Base-by-base conservation (phyloP, 2,888 invertebrate genomes). In the Trissonchulus sp. region DNA sequence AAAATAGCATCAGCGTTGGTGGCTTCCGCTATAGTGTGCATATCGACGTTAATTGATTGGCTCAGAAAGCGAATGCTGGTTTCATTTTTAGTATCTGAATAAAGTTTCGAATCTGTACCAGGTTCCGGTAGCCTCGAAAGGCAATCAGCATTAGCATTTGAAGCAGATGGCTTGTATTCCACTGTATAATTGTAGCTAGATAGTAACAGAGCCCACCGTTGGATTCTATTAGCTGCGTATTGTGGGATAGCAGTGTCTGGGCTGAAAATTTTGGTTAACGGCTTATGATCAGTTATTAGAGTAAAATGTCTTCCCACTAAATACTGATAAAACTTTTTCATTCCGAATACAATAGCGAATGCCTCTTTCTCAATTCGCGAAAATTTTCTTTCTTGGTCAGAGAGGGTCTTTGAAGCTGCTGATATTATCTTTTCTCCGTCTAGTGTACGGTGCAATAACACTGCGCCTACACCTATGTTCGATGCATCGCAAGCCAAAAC, bases 311-410 rank as follows among this genome's bases (percentile, higher is more conserved):
- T 60, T 60, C 60, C 60, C 60, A 18, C 18, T 18, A 60, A 18
- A 60, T 60, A 60, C 60, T 60, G 60, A n/a, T n/a, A 60, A 18
- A 60, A 60, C 60, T n/a, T 60, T n/a, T n/a, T 18, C n/a, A 60
- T 18, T n/a, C 60, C 18, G 60, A 60, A 60, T 18, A 60, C n/a
- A 60, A 60, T 60, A 18, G 60, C 60, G 18, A 60, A n/a, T n/a
- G 60, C 60, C n/a, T 60, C 60, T 60, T 60, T 60, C 60, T 60
- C 18, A 18, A 60, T n/a, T 60, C n/a, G 60, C 18, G 18, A 18
- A n/a, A 60, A 60, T 18, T 60, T 60, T 18, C 18, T 18, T n/a
- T 60, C 18, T 18, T 18, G n/a, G 18, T 60, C n/a, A n/a, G 18
- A 18, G 18, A 60, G 60, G 18, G 60, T 60, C 60, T 60, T 60